These are phyloP conservation scores for Orchestia grillus DNA, from an alignment of 1,140 invertebrate genomes.

Conservation along the genomic window DNA sequence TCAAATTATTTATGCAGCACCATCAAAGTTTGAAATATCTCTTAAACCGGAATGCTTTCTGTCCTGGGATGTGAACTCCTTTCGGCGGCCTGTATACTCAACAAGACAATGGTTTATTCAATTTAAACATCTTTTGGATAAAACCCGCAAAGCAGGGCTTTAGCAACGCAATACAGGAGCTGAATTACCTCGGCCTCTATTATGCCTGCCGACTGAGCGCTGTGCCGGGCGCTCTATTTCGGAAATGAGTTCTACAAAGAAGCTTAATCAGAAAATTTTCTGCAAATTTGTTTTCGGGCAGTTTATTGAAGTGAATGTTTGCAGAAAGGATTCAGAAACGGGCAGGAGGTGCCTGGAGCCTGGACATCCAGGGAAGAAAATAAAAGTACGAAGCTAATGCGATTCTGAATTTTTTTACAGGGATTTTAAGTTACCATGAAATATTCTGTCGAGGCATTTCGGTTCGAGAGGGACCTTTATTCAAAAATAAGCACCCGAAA, in stretches of 20 bases:
- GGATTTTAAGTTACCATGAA: no score
- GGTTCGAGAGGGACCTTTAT: no score
- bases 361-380: not conserved
- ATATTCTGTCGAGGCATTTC: no score
- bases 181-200: not conserved
- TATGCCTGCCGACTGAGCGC: not conserved
- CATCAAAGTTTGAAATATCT: no score
- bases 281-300: not conserved
- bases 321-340: not conserved
- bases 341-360: no score
- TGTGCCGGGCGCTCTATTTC: not conserved
- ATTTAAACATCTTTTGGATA: not conserved
- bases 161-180: not conserved
- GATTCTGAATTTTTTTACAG: not conserved
- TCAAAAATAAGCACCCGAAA: no score
- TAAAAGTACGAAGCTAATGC: not conserved
- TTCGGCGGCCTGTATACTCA: not conserved
- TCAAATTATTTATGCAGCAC: no score
- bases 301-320: not conserved
- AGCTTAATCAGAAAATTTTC: not conserved
- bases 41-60: no score
- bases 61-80: not conserved
- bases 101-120: not conserved
- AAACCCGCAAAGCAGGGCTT: not conserved
- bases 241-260: not conserved